Conservation (phyloP, 2,888 invertebrate species). For the Sesia bembeciformis region DNA sequence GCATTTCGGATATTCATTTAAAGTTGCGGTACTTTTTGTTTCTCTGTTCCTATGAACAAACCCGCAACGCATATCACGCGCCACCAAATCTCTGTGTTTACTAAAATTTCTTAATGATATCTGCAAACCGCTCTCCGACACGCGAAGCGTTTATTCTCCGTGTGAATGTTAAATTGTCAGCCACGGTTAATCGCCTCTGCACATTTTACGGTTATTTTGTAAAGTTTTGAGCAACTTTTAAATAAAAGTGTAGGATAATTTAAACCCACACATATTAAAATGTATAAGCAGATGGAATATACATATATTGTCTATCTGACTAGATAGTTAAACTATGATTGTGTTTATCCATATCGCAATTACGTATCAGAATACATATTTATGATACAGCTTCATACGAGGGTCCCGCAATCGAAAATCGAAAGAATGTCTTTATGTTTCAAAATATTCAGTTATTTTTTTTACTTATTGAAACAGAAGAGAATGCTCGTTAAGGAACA, state of each 20-base stretch:
- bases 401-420: too few relatives aligned
- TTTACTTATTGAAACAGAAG: slow-evolving; percentile 35
- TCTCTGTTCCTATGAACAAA: slow-evolving; percentile 5
- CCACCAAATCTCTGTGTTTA: slow-evolving; percentile 48
- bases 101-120: slow-evolving; percentile 35
- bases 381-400: too few relatives aligned
- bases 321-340: too few relatives aligned
- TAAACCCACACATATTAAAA: too few relatives aligned
- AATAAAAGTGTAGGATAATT: neutral
- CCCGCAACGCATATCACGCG: slow-evolving; percentile 36
- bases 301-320: too few relatives aligned
- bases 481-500: slow-evolving; percentile 63
- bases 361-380: too few relatives aligned
- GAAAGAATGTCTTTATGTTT: neutral
- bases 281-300: too few relatives aligned
- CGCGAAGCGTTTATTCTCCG: slow-evolving; percentile 59
- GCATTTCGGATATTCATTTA: too few relatives aligned
- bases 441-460: slow-evolving; percentile 10
- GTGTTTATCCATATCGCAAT: too few relatives aligned
- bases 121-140: slow-evolving; percentile 59
- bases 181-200: slow-evolving; percentile 19
- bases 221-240: neutral
- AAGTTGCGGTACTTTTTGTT: too few relatives aligned
- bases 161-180: slow-evolving; percentile 53
- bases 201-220: neutral